Percentiles rank a stretch among this genome's conserved stretches.
Evolutionary conservation across 2,797 vertebrate genomes (phyloP).

Genomic region (Cetoscarus ocellatus): DNA sequence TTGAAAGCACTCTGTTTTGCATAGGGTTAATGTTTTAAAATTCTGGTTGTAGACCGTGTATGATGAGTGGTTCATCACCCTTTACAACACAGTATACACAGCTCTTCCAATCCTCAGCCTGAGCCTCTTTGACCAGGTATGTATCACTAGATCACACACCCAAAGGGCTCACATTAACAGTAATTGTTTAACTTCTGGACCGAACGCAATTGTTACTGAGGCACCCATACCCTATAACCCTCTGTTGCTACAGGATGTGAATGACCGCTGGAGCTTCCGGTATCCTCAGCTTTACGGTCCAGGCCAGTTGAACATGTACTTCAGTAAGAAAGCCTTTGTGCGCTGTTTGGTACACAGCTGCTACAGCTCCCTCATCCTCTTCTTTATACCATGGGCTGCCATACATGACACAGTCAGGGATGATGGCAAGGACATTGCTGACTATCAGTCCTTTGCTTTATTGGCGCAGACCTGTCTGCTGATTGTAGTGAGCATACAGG

Average conservation of each 20-base stretch:
- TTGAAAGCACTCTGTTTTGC: no score
- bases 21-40: neutral
- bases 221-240: neutral
- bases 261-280: conserved; percentile 93
- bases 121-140: conserved; percentile 96
- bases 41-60: conserved; percentile 88
- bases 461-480: conserved; percentile 92
- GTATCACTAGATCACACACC: neutral
- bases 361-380: conserved; percentile 95
- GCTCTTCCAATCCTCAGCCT: conserved; percentile 92
- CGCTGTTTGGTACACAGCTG: conserved; percentile 89
- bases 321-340: conserved; percentile 90
- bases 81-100: conserved; percentile 95
- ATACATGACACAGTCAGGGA: conserved; percentile 87
- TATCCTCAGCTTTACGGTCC: conserved; percentile 93
- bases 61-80: conserved; percentile 94
- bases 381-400: conserved; percentile 92
- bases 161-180: no score
- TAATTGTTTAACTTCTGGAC: no score
- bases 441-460: conserved; percentile 95
- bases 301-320: conserved; percentile 92
- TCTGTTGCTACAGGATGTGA: conserved; percentile 88
- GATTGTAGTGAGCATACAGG: conserved; percentile 89
- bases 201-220: no score
- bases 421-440: conserved; percentile 91